Conservation (phyloP, 2,888 invertebrate genomes). For the Ophion costatus region DNA sequence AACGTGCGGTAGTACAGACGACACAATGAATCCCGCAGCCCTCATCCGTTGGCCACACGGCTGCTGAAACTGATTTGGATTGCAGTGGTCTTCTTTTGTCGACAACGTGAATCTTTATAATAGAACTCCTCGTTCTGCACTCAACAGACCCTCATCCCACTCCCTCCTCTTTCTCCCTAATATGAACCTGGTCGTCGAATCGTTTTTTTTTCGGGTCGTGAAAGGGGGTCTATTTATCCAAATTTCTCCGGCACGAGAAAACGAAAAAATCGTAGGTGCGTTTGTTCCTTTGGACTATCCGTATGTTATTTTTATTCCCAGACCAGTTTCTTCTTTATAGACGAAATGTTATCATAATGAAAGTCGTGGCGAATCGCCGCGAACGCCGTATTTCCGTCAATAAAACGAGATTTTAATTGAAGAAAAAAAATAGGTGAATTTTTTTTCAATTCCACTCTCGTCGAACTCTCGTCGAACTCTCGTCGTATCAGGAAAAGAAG, state of each 20-base stretch:
- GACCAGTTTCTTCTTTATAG: too few species aligned
- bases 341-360: too few species aligned
- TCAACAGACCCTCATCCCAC: conserved; percentile 21
- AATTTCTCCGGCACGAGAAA: background rate
- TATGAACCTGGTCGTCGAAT: background rate
- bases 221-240: background rate
- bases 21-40: conserved; percentile 68
- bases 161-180: background rate
- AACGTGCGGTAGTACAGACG: conserved; percentile 57
- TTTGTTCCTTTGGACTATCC: background rate
- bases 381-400: too few species aligned
- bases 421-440: too few species aligned
- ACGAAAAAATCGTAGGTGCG: background rate
- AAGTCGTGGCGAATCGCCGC: too few species aligned
- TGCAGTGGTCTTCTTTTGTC: conserved; percentile 18
- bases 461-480: too few species aligned
- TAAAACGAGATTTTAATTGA: too few species aligned
- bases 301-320: too few species aligned
- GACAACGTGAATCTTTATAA: conserved; percentile 42
- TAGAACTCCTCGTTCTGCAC: conserved; percentile 33
- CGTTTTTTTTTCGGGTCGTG: background rate
- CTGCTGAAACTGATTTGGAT: conserved; percentile 28
- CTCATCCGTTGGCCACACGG: conserved; percentile 48
- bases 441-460: background rate
- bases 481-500: background rate